Evolutionary conservation across 2,888 invertebrate genomes (phyloP).

Genomic region (Nomada ferruginata): DNA sequence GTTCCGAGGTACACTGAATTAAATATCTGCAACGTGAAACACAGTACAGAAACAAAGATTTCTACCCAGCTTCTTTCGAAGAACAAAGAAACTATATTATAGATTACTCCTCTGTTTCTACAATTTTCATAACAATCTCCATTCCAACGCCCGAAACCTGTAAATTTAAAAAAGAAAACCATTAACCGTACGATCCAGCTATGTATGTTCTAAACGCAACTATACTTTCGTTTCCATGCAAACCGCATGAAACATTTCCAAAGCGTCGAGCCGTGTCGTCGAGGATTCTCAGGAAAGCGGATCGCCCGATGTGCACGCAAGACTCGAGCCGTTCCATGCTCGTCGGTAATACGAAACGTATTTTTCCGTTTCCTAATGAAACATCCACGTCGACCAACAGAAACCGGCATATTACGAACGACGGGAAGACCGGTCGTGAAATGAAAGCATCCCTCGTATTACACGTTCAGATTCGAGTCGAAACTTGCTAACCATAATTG

Average conservation of each 20-base stretch:
- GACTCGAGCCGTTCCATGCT: constrained; percentile 10
- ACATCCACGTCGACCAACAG: constrained; percentile 19
- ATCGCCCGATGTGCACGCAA: constrained; percentile 11
- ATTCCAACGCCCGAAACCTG: background rate
- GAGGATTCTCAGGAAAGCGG: constrained; percentile 3
- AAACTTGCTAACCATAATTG: constrained; percentile 64
- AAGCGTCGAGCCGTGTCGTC: constrained; percentile 19
- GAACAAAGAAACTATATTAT: too few relatives aligned
- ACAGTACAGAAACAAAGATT: too few relatives aligned
- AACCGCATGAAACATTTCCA: constrained; percentile 6
- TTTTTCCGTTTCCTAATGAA: constrained; percentile 36
- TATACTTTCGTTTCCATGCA: constrained; percentile 14
- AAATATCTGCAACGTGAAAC: too few relatives aligned
- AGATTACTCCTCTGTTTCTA: too few relatives aligned
- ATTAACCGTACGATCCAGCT: background rate
- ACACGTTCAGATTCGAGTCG: constrained; percentile 30
- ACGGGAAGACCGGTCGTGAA: constrained; percentile 25
- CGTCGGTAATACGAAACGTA: constrained; percentile 10
- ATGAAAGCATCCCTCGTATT: constrained; percentile 27
- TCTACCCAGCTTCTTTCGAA: too few relatives aligned
- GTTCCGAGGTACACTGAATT: too few relatives aligned
- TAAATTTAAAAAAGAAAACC: background rate
- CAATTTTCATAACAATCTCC: too few relatives aligned
- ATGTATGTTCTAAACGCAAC: background rate
- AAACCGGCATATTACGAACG: constrained; percentile 6